A percentile compares a stretch with the other conserved stretches of the same genome.
phyloP scores from a whole-genome alignment of 1,140 invertebrate species.

The Hyles euphorbiae region DNA sequence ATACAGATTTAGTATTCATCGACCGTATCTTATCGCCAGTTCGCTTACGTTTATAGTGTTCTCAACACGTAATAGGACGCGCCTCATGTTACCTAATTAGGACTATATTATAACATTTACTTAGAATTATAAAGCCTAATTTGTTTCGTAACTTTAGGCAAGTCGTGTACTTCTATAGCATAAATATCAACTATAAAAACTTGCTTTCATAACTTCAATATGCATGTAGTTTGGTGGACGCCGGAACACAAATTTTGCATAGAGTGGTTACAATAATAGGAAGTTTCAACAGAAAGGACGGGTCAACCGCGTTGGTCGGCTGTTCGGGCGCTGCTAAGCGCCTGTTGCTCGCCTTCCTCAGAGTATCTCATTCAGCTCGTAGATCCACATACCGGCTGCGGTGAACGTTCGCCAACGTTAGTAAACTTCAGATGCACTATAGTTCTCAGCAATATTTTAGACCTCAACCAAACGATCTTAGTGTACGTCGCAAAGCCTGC shows the following conservation, averaged over 20 bases:
- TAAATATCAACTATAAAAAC: too few relatives aligned
- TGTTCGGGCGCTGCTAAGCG: constrained; percentile 48
- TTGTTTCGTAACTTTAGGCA: neutral
- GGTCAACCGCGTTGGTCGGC: constrained; percentile 47
- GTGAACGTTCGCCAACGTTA: constrained; percentile 60
- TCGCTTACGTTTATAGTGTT: constrained; percentile 1
- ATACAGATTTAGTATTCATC: constrained; percentile 5
- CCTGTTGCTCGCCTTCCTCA: constrained; percentile 60
- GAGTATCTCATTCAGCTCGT: constrained; percentile 51
- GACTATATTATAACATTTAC: too few relatives aligned
- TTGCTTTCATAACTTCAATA: too few relatives aligned
- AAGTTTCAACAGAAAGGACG: constrained; percentile 26
- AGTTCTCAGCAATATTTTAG: constrained; percentile 13
- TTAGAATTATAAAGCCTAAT: too few relatives aligned
- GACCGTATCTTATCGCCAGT: constrained; percentile 1
- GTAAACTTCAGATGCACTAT: constrained; percentile 43
- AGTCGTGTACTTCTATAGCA: neutral
- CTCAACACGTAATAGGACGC: constrained; percentile 1
- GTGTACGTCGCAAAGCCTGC: constrained; percentile 30
- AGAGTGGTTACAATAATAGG: neutral
- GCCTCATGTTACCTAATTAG: too few relatives aligned
- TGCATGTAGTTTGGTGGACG: too few relatives aligned
- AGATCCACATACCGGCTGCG: constrained; percentile 45
- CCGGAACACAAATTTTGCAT: too few relatives aligned
- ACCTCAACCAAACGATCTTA: constrained; percentile 55